phyloP scores from a whole-genome alignment of 2,113 vertebrate genomes.

The Corythaixoides concolor region DNA sequence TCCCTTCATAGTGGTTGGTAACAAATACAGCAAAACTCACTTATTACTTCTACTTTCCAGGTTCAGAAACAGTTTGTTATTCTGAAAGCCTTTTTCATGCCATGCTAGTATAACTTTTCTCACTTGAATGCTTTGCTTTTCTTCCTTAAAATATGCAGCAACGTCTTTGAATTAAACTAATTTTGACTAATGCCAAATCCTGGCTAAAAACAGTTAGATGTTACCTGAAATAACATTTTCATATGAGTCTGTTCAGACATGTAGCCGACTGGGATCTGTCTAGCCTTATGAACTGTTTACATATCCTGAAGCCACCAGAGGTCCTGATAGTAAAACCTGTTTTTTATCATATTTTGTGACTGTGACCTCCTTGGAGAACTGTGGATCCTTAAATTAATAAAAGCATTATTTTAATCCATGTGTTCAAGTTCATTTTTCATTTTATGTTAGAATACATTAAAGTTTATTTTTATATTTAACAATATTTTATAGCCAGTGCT shows the following conservation, averaged over 20 bases:
- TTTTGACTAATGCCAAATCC: not conserved
- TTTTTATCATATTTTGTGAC: not conserved
- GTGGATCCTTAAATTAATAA: not conserved
- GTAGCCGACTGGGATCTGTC: not conserved
- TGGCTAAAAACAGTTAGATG: not conserved
- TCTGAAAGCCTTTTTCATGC: not conserved
- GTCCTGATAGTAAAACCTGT: not conserved
- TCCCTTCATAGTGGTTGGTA: not conserved
- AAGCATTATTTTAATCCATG: not conserved
- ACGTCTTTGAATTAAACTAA: not conserved
- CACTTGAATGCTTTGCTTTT: not conserved
- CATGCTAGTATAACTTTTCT: not conserved
- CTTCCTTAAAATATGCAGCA: not conserved
- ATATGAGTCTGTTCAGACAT: not conserved
- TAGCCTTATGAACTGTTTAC: not conserved
- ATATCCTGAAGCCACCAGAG: not conserved
- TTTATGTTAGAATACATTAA: not conserved
- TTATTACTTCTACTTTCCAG: not conserved
- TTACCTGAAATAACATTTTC: constrained; percentile 7
- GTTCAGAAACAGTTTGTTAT: not conserved
- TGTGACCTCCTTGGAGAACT: not conserved
- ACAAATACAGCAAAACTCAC: not conserved
- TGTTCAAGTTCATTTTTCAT: not conserved
- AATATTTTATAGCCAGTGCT: not conserved
- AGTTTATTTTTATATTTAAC: not conserved